phyloP scores from a whole-genome alignment of 2,797 vertebrate species.

The Erethizon dorsatum region DNA sequence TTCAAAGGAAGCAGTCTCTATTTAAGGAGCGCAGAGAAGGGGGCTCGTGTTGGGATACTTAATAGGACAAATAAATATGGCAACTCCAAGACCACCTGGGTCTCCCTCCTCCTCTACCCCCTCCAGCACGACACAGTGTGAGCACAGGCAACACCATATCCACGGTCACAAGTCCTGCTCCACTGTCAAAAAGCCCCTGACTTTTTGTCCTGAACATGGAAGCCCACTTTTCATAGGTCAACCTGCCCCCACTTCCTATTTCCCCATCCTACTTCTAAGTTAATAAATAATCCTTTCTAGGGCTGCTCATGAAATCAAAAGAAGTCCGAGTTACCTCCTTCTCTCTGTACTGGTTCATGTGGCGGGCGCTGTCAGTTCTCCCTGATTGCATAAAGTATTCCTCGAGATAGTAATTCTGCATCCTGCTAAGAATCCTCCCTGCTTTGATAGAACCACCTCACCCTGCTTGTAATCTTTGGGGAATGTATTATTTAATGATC shows the following conservation, averaged over 20 bases:
- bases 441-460: background rate
- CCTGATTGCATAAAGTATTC: background rate
- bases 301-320: background rate
- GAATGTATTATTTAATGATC: background rate
- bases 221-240: background rate
- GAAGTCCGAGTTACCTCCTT: background rate
- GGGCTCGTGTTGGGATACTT: background rate
- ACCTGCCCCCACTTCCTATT: background rate
- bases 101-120: background rate
- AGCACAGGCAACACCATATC: background rate
- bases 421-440: background rate
- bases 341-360: background rate
- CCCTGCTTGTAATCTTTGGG: background rate
- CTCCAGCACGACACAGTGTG: accelerated
- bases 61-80: background rate
- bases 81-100: background rate
- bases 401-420: background rate
- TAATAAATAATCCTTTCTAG: background rate
- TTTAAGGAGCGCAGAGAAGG: background rate
- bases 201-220: background rate
- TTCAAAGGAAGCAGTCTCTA: background rate
- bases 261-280: background rate
- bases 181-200: background rate
- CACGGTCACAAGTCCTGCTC: background rate
- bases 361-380: background rate